Percentiles rank a stretch among this genome's conserved stretches.
These are phyloP conservation scores for Brachypodius melanocephalos DNA, from an alignment of 2,113 vertebrate species.

Conservation along the genomic window DNA sequence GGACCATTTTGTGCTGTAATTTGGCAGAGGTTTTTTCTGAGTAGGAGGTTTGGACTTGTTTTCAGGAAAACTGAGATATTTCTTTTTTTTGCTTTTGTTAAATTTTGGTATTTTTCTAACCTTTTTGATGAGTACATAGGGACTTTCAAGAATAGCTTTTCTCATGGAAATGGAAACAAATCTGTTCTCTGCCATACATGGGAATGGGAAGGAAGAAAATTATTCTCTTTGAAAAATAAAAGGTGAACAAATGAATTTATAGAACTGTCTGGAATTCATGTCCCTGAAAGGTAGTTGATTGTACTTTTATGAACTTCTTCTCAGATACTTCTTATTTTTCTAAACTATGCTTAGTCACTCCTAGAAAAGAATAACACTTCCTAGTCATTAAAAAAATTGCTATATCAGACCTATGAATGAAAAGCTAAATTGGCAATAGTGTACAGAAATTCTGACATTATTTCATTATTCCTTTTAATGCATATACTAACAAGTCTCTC, in stretches of 20 bases:
- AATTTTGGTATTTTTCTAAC: conserved; percentile 15
- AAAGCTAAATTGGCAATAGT: neutral
- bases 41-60: conserved; percentile 28
- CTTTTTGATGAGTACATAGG: neutral
- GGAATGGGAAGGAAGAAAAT: neutral
- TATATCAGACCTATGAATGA: neutral
- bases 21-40: conserved; percentile 25
- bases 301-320: neutral
- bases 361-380: neutral
- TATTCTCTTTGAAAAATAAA: neutral
- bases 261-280: neutral
- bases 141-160: conserved; percentile 12
- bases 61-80: neutral
- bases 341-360: neutral
- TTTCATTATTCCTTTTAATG: neutral
- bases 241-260: neutral
- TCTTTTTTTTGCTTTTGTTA: neutral
- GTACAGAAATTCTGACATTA: neutral
- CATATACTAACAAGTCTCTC: neutral
- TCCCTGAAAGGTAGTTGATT: neutral
- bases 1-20: conserved; percentile 4
- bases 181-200: neutral
- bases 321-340: neutral
- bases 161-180: neutral
- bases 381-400: neutral